Base-by-base conservation (phyloP, 2,888 invertebrate genomes). In the Ormyrus thymus region DNA sequence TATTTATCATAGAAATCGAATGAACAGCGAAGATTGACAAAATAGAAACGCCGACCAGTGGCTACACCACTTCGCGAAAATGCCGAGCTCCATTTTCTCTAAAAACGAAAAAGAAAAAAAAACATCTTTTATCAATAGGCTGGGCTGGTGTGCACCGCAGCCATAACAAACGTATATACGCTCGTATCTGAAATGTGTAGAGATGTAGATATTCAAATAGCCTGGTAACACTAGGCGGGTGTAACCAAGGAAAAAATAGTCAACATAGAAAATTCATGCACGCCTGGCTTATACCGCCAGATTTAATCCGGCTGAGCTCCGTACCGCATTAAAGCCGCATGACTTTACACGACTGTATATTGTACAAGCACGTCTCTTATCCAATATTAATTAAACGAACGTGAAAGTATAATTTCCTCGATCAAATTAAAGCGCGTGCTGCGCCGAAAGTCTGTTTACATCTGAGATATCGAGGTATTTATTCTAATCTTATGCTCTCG, bases 181-280 rank as follows among this genome's bases (percentile, higher is more conserved):
- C 69, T 70, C 75, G 78, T 78, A 78, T 78, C 78, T 76, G 55
- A 76, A 81, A 76, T 76, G 69, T 78, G 75, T 64, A 55, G 78
- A 69, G 81, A 81, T 81, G 78, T 81, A 81, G 81, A 81, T 81
- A 81, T 81, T 81, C 81, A 81, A 81, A 81, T 81, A 73, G 59
- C 75, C 15, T 43, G 65, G 69, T 46, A 70, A 62, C 55, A 70
- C 71, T 71, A 56, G 59, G 62, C 53, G 50, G 29, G 51, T 74
- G 70, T 56, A 51, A 65, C 61, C 53, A 45, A 55, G 71, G 56
- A 66, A 73, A 72, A 73, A 65, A 79, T 76, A 77, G 64, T 73
- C 65, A 55, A 73, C 73, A 70, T 70, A 56, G 76, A 81, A 81
- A 81, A 76, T 78, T 76, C 81, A 81, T 81, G 78, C 81, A 76